Base-by-base conservation (phyloP, 2,888 invertebrate species). In the Eristalis intricaria region DNA sequence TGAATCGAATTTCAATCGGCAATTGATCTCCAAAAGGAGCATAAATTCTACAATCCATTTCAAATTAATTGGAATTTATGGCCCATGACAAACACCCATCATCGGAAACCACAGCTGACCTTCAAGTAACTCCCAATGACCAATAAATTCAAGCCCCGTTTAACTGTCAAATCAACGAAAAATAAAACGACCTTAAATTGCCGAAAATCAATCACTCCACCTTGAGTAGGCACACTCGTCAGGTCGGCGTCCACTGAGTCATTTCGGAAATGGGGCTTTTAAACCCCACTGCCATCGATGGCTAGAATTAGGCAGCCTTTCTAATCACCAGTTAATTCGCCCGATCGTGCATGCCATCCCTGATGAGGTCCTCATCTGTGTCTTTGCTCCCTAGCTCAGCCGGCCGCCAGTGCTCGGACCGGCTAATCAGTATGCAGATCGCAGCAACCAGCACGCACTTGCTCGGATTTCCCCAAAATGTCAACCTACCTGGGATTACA, bases 401-500 rank as follows among this genome's bases (percentile, higher is more conserved):
- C 19, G 50, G 19, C 50, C 19, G 2, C 8, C 43, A n/a, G 15
- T 15, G 32, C 32, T 32, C 8, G 5, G 32, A 32, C 38, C 2
- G 0, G 2, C 50, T 50, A 50, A 50, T 50, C 50, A 50, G 50
- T 50, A 50, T 50, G 50, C 50, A 8, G 19, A 19, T 5, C n/a
- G 50, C 50, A 19, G 8, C 50, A 19, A 50, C 19, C 19, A 50
- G 19, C 50, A 50, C 50, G 50, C 50, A 50, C 50, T 50, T 8
- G 50, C 19, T 19, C 50, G 50, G 50, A 50, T 50, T 50, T 50
- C 50, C 50, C 56, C 13, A 68, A 63, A 15, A 43, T 8, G 15
- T 43, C 60, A 58, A 58, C 69, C 10, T 29, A n/a, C 65, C 15
- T 35, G 66, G 35, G 66, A 38, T 73, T 79, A 66, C 60, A 75